Evolutionary conservation across 1,140 invertebrate species (phyloP).

Genomic region (Temnothorax curvispinosus): DNA sequence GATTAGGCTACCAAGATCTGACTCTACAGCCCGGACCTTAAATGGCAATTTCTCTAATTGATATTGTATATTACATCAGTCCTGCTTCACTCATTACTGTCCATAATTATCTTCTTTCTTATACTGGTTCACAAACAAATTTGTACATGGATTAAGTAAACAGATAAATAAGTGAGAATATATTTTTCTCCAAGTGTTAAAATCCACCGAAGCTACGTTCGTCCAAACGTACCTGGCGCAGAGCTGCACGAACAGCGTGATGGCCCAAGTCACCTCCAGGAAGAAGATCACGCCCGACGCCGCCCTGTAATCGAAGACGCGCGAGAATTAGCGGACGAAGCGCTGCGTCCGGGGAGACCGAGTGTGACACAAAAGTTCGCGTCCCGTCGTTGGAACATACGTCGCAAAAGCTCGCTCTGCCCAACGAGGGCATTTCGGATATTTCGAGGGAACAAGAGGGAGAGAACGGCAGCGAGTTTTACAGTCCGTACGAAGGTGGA

Average conservation of each 20-base stretch:
- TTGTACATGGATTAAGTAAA: neutral
- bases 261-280: slow-evolving; percentile 85
- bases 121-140: neutral
- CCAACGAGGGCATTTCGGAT: neutral
- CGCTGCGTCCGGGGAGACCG: neutral
- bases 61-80: too few species aligned
- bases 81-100: too few species aligned
- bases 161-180: neutral
- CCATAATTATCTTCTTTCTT: neutral
- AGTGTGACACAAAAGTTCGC: neutral
- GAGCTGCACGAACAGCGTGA: slow-evolving; percentile 84
- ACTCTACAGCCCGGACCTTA: too few species aligned
- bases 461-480: neutral
- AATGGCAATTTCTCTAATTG: too few species aligned
- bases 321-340: neutral
- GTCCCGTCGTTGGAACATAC: neutral
- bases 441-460: neutral
- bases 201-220: neutral
- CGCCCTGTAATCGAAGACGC: slow-evolving; percentile 77
- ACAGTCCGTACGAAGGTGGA: neutral
- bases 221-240: slow-evolving; percentile 79
- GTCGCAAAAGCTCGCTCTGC: neutral
- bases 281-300: slow-evolving; percentile 83
- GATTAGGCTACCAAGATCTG: too few species aligned
- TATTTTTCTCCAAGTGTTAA: neutral